Evolutionary conservation across 2,888 invertebrate genomes (phyloP).

Genomic region (Caenorhabditis sulstoni): DNA sequence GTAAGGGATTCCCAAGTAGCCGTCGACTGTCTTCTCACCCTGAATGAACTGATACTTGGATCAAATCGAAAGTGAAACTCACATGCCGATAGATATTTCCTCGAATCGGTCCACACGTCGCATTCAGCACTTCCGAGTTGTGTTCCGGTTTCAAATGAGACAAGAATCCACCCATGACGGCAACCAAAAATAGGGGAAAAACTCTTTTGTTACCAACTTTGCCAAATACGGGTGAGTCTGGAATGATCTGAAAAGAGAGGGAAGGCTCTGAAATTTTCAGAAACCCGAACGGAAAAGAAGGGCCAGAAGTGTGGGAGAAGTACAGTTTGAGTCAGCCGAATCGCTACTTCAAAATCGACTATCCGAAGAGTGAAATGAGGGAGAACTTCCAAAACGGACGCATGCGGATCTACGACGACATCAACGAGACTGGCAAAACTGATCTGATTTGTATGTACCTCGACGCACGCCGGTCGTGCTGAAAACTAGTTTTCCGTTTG

Average conservation of each 20-base stretch:
- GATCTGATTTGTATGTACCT: too few species aligned
- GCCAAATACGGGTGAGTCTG: too few species aligned
- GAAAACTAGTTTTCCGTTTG: too few species aligned
- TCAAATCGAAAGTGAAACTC: neutral
- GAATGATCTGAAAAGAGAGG: neutral
- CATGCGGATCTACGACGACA: slow-evolving; percentile 16
- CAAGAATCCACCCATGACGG: neutral
- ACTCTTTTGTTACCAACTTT: too few species aligned
- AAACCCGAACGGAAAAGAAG: slow-evolving; percentile 16
- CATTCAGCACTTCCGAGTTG: slow-evolving; percentile 28
- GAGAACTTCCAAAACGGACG: slow-evolving; percentile 28
- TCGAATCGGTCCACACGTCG: slow-evolving; percentile 46
- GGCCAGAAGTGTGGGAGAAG: slow-evolving; percentile 28
- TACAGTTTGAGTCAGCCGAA: slow-evolving; percentile 6
- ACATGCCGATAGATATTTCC: slow-evolving; percentile 47
- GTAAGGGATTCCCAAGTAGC: slow-evolving; percentile 32
- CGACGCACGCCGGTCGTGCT: too few species aligned
- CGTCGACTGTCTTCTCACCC: slow-evolving; percentile 21
- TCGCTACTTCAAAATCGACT: slow-evolving; percentile 40
- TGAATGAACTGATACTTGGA: too few species aligned
- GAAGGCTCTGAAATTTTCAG: slow-evolving; percentile 4
- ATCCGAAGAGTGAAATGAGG: slow-evolving; percentile 30
- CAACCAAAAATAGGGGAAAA: too few species aligned
- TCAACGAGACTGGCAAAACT: slow-evolving; percentile 6
- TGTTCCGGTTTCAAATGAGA: slow-evolving; percentile 26